Percentiles rank a stretch among this genome's conserved stretches.
Evolutionary conservation across 2,797 vertebrate genomes (phyloP).

Genomic region (Carduelis carduelis): DNA sequence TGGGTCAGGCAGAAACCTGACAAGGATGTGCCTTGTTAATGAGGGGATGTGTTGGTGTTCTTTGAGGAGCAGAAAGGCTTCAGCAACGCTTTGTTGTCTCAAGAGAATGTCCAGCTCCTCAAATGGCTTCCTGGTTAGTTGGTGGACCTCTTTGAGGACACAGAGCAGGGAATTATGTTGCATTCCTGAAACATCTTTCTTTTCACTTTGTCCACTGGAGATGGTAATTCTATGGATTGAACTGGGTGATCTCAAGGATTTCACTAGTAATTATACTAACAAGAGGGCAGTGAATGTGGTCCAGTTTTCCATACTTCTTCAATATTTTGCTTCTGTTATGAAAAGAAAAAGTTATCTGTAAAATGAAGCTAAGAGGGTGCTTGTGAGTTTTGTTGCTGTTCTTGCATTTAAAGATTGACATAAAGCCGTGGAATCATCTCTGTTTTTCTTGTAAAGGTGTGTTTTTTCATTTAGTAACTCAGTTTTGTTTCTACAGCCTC

Average conservation of each 20-base stretch:
- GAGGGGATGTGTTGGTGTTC: neutral
- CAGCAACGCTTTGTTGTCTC: accelerated
- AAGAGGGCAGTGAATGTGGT: neutral
- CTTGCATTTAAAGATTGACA: neutral
- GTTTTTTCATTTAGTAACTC: constrained; percentile 5
- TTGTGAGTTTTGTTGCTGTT: neutral
- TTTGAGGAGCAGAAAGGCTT: neutral
- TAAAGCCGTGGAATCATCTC: neutral
- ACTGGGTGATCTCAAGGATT: neutral
- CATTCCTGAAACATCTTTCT: neutral
- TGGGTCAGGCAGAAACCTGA: neutral
- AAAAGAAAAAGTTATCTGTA: neutral
- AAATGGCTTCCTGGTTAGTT: neutral
- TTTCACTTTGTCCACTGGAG: neutral
- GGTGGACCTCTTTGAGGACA: neutral
- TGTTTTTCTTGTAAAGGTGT: neutral
- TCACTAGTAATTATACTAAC: neutral
- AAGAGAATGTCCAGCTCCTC: neutral
- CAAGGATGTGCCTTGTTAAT: neutral
- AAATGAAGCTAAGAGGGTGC: neutral
- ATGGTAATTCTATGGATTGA: neutral
- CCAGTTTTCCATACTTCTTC: neutral
- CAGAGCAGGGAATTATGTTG: neutral
- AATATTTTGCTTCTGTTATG: neutral
- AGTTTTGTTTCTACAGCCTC: neutral